Conservation (phyloP, 2,113 vertebrate genomes). For the Pseudonaja textilis region DNA sequence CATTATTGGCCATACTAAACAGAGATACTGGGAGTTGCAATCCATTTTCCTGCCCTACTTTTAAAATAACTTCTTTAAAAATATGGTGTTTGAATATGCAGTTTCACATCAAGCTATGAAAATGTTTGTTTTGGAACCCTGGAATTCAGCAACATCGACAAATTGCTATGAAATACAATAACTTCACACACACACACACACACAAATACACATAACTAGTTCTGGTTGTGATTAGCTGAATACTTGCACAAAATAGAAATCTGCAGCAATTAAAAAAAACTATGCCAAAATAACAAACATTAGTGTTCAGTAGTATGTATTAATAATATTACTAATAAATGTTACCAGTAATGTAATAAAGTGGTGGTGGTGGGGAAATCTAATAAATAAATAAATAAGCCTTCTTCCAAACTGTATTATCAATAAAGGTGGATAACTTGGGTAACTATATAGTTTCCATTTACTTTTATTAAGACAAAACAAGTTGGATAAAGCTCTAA, state of each 20-base stretch:
- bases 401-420: neutral
- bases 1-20: neutral
- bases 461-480: neutral
- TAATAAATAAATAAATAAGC: neutral
- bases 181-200: neutral
- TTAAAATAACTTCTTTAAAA: neutral
- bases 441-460: neutral
- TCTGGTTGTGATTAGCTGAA: neutral
- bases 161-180: neutral
- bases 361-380: neutral
- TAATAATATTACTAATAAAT: neutral
- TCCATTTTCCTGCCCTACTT: neutral
- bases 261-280: neutral
- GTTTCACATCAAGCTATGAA: neutral
- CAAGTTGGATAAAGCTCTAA: neutral
- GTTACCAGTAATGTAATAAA: neutral
- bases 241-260: neutral
- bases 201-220: neutral
- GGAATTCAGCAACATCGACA: neutral
- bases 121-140: neutral
- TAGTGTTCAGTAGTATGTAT: neutral
- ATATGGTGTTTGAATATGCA: neutral
- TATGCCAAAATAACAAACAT: neutral
- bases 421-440: neutral
- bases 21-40: neutral